phyloP scores from a whole-genome alignment of 2,888 invertebrate species.

The Saturnia japonica region DNA sequence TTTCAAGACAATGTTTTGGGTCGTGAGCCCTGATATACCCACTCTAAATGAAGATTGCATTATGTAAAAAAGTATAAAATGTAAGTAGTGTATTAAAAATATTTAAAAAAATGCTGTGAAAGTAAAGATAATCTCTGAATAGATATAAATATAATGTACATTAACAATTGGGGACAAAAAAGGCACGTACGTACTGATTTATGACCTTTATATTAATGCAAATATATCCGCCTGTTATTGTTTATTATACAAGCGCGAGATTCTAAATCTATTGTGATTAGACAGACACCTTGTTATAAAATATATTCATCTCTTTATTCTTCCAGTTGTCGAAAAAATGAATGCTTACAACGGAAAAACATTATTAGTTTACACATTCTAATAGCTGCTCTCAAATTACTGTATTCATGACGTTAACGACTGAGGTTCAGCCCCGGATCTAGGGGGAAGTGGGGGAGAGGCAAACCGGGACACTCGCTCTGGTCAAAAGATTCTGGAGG shows the following conservation, averaged over 20 bases:
- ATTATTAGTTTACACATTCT: neutral
- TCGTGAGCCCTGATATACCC: neutral
- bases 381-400: conserved; percentile 2
- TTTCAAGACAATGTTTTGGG: neutral
- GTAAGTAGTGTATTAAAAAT: neutral
- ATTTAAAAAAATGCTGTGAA: neutral
- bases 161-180: neutral
- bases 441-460: too few species aligned
- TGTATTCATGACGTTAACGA: neutral
- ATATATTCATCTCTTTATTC: neutral
- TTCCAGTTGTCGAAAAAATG: neutral
- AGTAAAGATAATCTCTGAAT: neutral
- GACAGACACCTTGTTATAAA: neutral
- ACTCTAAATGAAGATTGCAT: neutral
- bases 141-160: neutral
- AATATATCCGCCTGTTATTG: neutral
- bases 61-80: neutral
- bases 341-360: neutral
- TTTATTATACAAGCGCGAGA: conserved; percentile 1
- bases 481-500: too few species aligned
- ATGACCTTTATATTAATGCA: neutral
- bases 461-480: too few species aligned
- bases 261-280: conserved; percentile 3
- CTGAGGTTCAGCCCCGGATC: too few species aligned
- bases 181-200: neutral